phyloP scores from a whole-genome alignment of 2,888 invertebrate species.

The Phengaris arion region DNA sequence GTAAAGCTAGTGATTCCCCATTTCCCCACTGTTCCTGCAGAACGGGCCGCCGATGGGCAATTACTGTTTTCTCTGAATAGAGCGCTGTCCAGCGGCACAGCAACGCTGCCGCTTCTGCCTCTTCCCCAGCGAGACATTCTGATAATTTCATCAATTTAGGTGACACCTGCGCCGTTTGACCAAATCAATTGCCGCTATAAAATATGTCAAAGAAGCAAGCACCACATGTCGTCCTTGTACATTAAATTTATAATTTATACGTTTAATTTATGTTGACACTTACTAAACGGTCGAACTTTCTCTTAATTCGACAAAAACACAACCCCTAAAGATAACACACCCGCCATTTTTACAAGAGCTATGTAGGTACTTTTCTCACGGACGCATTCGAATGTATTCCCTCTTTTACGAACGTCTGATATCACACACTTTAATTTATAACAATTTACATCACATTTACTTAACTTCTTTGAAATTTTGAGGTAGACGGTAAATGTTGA shows the following conservation, averaged over 20 bases:
- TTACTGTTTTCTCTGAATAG: conserved; percentile 88
- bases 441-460: conserved; percentile 52
- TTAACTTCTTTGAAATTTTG: conserved; percentile 62
- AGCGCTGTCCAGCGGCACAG: conserved; percentile 82
- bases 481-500: conserved; percentile 63
- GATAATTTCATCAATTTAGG: conserved; percentile 76
- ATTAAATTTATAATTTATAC: conserved; percentile 44
- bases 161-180: conserved; percentile 63
- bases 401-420: conserved; percentile 41
- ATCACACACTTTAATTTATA: conserved; percentile 48
- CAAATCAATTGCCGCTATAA: conserved; percentile 57
- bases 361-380: conserved; percentile 67
- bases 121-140: conserved; percentile 83
- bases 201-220: conserved; percentile 57
- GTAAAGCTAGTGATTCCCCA: conserved; percentile 97
- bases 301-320: conserved; percentile 71
- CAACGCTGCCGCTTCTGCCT: conserved; percentile 80
- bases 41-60: conserved; percentile 92
- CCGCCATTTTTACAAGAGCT: conserved; percentile 77
- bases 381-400: conserved; percentile 54
- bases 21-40: conserved; percentile 94
- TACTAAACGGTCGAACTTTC: conserved; percentile 56
- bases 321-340: conserved; percentile 76
- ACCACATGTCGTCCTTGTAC: conserved; percentile 55
- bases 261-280: conserved; percentile 46